These are phyloP conservation scores for Colinus virginianus DNA, from an alignment of 2,113 vertebrate species.

Conservation along the genomic window DNA sequence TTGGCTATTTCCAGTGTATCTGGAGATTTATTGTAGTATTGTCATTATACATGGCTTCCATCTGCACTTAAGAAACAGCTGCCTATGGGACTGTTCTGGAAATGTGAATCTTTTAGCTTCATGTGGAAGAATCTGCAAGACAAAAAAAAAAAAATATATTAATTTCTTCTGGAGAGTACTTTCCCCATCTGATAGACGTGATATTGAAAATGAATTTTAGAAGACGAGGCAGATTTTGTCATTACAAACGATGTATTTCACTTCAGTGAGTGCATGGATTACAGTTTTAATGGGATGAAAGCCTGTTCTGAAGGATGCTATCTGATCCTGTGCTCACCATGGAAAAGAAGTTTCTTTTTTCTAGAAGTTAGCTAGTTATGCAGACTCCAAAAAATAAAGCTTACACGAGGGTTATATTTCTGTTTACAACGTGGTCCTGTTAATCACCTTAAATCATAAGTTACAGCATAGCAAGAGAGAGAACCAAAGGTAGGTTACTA, in stretches of 20 bases:
- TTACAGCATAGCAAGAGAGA: background rate
- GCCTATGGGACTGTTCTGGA: constrained; percentile 35
- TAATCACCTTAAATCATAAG: background rate
- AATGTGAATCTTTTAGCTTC: constrained; percentile 38
- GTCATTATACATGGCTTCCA: constrained; percentile 19
- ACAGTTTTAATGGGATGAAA: background rate
- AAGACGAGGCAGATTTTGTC: background rate
- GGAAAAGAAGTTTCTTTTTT: background rate
- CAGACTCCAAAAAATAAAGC: background rate
- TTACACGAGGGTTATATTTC: background rate
- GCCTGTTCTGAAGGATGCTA: background rate
- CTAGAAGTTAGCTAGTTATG: background rate
- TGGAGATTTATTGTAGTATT: constrained; percentile 33
- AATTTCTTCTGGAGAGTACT: constrained; percentile 48
- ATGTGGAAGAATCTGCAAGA: constrained; percentile 50
- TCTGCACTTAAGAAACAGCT: constrained; percentile 55
- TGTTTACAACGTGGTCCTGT: constrained; percentile 20
- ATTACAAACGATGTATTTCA: background rate
- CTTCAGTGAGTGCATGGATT: constrained; percentile 42
- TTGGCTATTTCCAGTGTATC: constrained; percentile 41
- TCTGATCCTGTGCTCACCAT: background rate
- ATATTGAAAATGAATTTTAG: constrained; percentile 38
- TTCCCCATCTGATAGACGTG: constrained; percentile 24
- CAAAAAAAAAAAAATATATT: background rate
- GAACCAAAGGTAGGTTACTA: background rate